phyloP scores from a whole-genome alignment of 2,113 vertebrate genomes.

The Oncorhynchus tshawytscha region DNA sequence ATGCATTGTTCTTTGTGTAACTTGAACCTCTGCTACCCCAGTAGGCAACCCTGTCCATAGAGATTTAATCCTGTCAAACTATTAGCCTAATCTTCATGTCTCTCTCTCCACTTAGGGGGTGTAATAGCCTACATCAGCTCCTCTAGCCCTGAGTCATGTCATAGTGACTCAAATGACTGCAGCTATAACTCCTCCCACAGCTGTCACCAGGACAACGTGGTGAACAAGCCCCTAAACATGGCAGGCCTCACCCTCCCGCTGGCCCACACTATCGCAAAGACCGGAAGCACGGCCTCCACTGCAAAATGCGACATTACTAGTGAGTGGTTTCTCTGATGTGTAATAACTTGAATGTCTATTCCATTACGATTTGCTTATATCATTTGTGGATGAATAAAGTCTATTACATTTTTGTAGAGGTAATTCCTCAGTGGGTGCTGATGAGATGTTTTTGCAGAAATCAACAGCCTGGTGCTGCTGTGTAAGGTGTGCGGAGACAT shows the following conservation, averaged over 20 bases:
- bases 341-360: no score
- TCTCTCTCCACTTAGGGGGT: constrained; percentile 75
- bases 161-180: constrained; percentile 91
- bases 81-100: not conserved
- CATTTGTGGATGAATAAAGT: no score
- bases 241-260: constrained; percentile 51
- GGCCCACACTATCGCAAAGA: constrained; percentile 67
- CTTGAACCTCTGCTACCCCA: no score
- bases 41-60: no score
- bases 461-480: constrained; percentile 93
- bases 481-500: constrained; percentile 98
- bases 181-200: constrained; percentile 87
- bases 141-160: constrained; percentile 92
- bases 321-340: constrained; percentile 61
- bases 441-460: constrained; percentile 74
- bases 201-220: constrained; percentile 48
- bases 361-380: no score
- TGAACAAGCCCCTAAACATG: not conserved
- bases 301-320: constrained; percentile 87
- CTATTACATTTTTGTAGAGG: no score
- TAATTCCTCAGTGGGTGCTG: no score
- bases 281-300: constrained; percentile 24
- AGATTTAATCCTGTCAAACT: no score
- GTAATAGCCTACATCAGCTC: constrained; percentile 96
- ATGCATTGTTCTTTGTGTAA: no score